A percentile compares a stretch with the other conserved stretches of the same genome.
These are phyloP conservation scores for Hippotragus niger DNA, from an alignment of 2,113 vertebrate species.

Conservation along the genomic window DNA sequence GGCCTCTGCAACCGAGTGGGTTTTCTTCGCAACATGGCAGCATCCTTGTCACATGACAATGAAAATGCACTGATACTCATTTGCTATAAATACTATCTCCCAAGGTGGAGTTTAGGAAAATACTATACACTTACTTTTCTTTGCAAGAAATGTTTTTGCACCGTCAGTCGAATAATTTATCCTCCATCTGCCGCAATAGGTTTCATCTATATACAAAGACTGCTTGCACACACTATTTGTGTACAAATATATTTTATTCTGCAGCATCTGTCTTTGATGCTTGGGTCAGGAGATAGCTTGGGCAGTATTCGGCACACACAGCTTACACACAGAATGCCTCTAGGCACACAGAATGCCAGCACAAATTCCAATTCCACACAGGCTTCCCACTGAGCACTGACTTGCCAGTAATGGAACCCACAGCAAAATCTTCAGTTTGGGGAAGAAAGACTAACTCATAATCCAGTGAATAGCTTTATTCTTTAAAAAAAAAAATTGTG, in stretches of 20 bases:
- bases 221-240: constrained; percentile 76
- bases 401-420: constrained; percentile 69
- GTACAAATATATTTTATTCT: constrained; percentile 81
- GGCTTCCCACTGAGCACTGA: constrained; percentile 51
- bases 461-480: constrained; percentile 29
- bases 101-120: constrained; percentile 85
- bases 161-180: constrained; percentile 78
- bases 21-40: constrained; percentile 72
- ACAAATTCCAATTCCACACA: constrained; percentile 62
- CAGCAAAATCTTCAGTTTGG: constrained; percentile 60
- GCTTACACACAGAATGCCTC: constrained; percentile 78
- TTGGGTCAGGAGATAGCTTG: constrained; percentile 82
- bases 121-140: constrained; percentile 80
- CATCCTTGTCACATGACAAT: constrained; percentile 63
- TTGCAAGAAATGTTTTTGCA: constrained; percentile 81
- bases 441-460: constrained; percentile 40
- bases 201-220: constrained; percentile 82
- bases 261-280: constrained; percentile 83
- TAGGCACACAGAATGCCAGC: constrained; percentile 71
- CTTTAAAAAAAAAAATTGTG: background rate
- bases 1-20: constrained; percentile 70
- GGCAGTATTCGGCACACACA: constrained; percentile 79
- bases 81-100: constrained; percentile 80
- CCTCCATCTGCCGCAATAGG: constrained; percentile 79
- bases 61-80: constrained; percentile 71